These are phyloP conservation scores for Naja naja DNA, from an alignment of 2,113 vertebrate genomes.

Conservation along the genomic window DNA sequence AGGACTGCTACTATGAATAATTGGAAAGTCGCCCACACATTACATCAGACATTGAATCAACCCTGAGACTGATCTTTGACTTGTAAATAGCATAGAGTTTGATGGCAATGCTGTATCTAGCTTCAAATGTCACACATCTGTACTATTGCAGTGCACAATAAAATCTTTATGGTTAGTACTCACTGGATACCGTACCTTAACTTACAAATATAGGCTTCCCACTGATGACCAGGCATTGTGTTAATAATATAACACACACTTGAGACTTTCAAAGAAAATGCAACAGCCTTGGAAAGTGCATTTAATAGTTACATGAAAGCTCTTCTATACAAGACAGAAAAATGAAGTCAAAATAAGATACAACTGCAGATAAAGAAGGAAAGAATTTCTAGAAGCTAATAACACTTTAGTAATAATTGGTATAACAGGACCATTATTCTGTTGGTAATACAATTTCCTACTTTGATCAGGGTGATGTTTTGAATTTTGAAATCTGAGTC, in stretches of 20 bases:
- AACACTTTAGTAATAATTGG: not conserved
- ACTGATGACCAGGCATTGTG: slow-evolving; percentile 23
- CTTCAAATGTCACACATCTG: slow-evolving; percentile 2
- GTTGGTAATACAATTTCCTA: not conserved
- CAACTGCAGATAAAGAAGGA: slow-evolving; percentile 3
- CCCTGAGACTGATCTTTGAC: not conserved
- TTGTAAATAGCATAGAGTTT: not conserved
- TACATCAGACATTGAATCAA: not conserved
- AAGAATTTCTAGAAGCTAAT: not conserved
- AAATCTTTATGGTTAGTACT: slow-evolving; percentile 12
- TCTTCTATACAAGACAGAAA: slow-evolving; percentile 21
- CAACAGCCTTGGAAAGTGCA: slow-evolving; percentile 21
- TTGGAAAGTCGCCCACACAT: not conserved
- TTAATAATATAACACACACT: slow-evolving; percentile 33
- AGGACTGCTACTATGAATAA: not conserved
- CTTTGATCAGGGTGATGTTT: not conserved
- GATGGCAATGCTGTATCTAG: not conserved
- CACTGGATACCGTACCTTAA: slow-evolving; percentile 2
- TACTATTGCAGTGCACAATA: slow-evolving; percentile 5
- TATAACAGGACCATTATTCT: not conserved
- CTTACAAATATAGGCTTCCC: slow-evolving; percentile 30
- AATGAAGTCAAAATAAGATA: slow-evolving; percentile 24
- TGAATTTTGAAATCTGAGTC: not conserved
- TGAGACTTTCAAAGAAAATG: slow-evolving; percentile 30
- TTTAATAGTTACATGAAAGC: slow-evolving; percentile 31